Percentiles rank a stretch among this genome's conserved stretches.
These are phyloP conservation scores for Eupithecia pulchellata DNA, from an alignment of 2,888 invertebrate species.

Conservation along the genomic window DNA sequence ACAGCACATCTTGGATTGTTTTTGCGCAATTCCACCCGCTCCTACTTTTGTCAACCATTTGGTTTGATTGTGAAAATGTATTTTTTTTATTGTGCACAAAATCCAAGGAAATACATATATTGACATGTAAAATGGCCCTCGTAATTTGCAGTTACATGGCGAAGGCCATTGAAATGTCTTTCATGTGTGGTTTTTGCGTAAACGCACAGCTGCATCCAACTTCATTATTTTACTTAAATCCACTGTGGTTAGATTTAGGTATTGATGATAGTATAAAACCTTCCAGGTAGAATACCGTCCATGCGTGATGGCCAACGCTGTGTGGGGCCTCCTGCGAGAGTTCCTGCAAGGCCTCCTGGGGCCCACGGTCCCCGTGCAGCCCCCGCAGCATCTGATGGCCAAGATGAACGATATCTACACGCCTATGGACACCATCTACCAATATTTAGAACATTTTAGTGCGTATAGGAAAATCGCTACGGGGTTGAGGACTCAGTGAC, in stretches of 20 bases:
- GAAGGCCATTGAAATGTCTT: no score
- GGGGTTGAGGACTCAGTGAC: constrained; percentile 69
- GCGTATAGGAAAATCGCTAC: constrained; percentile 91
- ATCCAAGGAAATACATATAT: no score
- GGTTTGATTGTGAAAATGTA: no score
- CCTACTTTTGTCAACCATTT: no score
- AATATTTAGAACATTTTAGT: constrained; percentile 97
- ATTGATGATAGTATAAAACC: neutral
- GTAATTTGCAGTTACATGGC: no score
- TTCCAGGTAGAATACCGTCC: constrained; percentile 94
- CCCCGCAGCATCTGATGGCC: constrained; percentile 89
- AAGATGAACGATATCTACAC: constrained; percentile 94
- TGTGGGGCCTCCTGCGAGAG: constrained; percentile 96
- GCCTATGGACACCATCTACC: constrained; percentile 96
- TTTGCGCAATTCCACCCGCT: no score
- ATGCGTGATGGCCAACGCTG: constrained; percentile 93
- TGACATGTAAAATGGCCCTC: no score
- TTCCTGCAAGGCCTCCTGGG: constrained; percentile 96
- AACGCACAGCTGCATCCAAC: no score
- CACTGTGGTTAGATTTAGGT: neutral
- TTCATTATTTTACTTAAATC: no score
- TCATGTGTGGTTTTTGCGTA: no score
- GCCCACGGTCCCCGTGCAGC: constrained; percentile 88
- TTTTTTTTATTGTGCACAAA: no score
- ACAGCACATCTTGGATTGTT: no score